Evolutionary conservation across 2,888 invertebrate species (phyloP).

Genomic region (Iselma pallidipennis): DNA sequence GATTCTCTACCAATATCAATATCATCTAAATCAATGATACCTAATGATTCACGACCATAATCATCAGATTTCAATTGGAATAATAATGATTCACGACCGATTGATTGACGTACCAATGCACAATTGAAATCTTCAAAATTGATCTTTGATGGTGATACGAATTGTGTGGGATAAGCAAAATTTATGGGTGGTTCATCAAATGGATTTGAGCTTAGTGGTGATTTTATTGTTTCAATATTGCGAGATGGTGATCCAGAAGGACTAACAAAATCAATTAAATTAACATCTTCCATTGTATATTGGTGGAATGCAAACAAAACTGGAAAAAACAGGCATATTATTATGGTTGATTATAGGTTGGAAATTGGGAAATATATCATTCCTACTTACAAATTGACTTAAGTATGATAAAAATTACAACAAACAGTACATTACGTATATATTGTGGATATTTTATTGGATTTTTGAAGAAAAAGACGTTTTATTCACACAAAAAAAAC

Average conservation of each 20-base stretch:
- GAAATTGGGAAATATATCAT: no score
- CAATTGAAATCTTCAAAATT: not conserved
- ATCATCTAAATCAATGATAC: conserved; percentile 25
- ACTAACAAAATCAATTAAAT: not conserved
- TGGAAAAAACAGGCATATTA: no score
- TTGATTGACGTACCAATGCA: not conserved
- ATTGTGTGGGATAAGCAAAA: not conserved
- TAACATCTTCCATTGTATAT: no score
- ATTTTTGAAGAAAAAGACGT: no score
- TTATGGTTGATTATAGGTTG: no score
- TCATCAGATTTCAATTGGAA: conserved; percentile 10
- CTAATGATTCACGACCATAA: conserved; percentile 25
- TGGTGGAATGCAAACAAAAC: no score
- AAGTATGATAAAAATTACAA: no score
- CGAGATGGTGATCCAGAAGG: not conserved
- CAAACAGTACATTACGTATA: no score
- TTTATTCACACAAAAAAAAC: no score
- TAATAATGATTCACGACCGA: not conserved
- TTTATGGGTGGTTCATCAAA: not conserved
- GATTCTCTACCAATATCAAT: conserved; percentile 17
- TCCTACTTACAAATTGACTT: no score
- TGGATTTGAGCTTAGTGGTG: not conserved
- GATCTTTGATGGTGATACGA: not conserved
- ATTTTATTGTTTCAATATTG: not conserved
- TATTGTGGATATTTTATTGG: no score